Base-by-base conservation (phyloP, 1,140 invertebrate species). In the Hirudo medicinalis region DNA sequence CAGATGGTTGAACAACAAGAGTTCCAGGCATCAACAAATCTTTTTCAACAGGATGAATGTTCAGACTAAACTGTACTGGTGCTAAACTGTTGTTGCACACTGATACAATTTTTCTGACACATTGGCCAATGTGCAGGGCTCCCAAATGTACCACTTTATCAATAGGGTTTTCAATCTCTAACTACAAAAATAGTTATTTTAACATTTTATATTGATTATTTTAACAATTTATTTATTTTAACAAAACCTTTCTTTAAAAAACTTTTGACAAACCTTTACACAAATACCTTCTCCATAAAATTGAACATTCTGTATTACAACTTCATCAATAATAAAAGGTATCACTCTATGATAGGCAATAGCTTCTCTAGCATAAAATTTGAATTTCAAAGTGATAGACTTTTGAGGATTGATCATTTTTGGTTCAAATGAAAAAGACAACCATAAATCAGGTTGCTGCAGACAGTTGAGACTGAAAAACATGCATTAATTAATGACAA, bases 31-130 rank as follows among this genome's bases (percentile, higher is more conserved):
- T 0, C 57, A 13, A 19, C 19, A 63, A 63, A 22, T 63, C 57
- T 1, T 63, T 63, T 32, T 63, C 57, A 4, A 25, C 20, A 11
- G 81, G 80, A 0, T 77, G 78, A 60, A 79, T 73, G 8, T 77
- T 76, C 69, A 82, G 73, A 22, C 77, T 77, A 71, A 81, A 80
- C 19, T 77, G 80, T 43, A 82, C 78, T 17, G 80, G 75, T n/a
- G 79, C 78, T 27, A 78, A 79, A 73, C 79, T 81, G 71, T 79
- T 78, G 75, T 82, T 82, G 20, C 80, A 75, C 22, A 82, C 78
- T 1, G 80, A 79, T 25, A 82, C 75, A 54, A 74, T 74, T 71
- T 77, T 80, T 74, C 78, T 80, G 5, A 79, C 76, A 40, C 75
- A 74, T 49, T 80, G 78, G 40, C 76, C 77, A 15, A 81, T 76